These are phyloP conservation scores for Tautogolabrus adspersus DNA, from an alignment of 2,113 vertebrate species.

Conservation along the genomic window DNA sequence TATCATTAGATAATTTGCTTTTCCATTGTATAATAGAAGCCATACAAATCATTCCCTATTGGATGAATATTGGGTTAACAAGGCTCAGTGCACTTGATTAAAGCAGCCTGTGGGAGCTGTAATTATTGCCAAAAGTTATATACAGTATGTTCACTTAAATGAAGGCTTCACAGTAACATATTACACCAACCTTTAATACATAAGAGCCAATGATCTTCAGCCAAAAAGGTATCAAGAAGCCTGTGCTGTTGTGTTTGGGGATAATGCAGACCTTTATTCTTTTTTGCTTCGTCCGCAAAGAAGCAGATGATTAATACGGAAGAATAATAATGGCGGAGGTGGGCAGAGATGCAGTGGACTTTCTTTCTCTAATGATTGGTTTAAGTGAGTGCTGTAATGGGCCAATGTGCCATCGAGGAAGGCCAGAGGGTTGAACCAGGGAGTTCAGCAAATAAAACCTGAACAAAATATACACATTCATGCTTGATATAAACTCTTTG, in stretches of 20 bases:
- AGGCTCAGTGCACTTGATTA: constrained; percentile 70
- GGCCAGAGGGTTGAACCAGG: constrained; percentile 25
- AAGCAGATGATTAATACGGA: constrained; percentile 68
- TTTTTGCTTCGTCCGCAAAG: constrained; percentile 46
- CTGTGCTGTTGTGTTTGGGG: constrained; percentile 39
- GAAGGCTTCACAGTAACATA: constrained; percentile 24
- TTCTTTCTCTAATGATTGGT: constrained; percentile 81
- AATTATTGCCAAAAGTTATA: constrained; percentile 49
- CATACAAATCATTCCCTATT: constrained; percentile 54
- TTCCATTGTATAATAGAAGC: constrained; percentile 58
- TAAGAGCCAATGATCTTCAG: neutral
- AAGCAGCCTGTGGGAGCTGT: constrained; percentile 42
- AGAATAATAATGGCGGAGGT: constrained; percentile 69
- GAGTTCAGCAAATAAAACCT: constrained; percentile 19
- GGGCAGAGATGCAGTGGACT: constrained; percentile 69
- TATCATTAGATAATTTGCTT: constrained; percentile 75
- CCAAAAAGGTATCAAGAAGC: constrained; percentile 23
- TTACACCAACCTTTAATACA: constrained; percentile 20
- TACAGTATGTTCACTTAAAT: constrained; percentile 33
- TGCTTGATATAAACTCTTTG: constrained; percentile 7
- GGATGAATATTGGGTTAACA: constrained; percentile 66
- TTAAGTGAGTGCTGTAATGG: constrained; percentile 82
- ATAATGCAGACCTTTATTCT: constrained; percentile 62
- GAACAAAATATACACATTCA: constrained; percentile 9
- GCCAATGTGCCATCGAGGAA: no score